Base-by-base conservation (phyloP, 1,140 invertebrate species). In the Monochamus saltuarius region DNA sequence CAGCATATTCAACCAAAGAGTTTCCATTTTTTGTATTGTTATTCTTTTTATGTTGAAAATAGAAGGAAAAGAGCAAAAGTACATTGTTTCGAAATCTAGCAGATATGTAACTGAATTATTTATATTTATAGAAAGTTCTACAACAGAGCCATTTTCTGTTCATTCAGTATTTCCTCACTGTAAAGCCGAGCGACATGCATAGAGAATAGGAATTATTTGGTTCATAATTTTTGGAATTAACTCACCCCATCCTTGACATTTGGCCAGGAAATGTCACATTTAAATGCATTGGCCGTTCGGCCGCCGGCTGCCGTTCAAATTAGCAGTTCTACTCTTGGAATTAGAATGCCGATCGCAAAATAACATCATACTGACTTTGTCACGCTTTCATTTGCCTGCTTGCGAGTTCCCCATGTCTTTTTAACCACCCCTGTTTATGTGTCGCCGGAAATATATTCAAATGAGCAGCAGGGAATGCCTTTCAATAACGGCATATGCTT, bases 351-450 rank as follows among this genome's bases (percentile, higher is more conserved):
- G 8, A 43, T n/a, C 53, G 50, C 50, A 39, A 10, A 36, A 17
- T 29, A 29, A 29, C 22, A 7, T 39, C 6, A 43, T 39, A 13
- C 29, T 50, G 9, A 1, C 16, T n/a, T 9, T 4, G 22, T 17
- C 14, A 11, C 37, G 53, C 53, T 43, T 29, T 43, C 53, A 55
- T 55, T 55, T 55, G 53, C 53, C 53, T 55, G 40, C 46, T 55
- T 29, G 53, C 39, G 37, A 11, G 17, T 7, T 37, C 36, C 7
- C 34, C 38, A 40, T 55, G 43, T 42, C 40, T 55, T 29, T 29
- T 29, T 29, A 29, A 29, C 22, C 22, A 29, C 13, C 22, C 39
- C 7, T n/a, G 39, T 36, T 43, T 55, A 36, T 43, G 43, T 55
- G 53, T 55, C 39, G 19, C 43, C 53, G 53, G 40, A 45, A 36